These are phyloP conservation scores for Calidris pugnax DNA, from an alignment of 2,113 vertebrate species.

Conservation along the genomic window DNA sequence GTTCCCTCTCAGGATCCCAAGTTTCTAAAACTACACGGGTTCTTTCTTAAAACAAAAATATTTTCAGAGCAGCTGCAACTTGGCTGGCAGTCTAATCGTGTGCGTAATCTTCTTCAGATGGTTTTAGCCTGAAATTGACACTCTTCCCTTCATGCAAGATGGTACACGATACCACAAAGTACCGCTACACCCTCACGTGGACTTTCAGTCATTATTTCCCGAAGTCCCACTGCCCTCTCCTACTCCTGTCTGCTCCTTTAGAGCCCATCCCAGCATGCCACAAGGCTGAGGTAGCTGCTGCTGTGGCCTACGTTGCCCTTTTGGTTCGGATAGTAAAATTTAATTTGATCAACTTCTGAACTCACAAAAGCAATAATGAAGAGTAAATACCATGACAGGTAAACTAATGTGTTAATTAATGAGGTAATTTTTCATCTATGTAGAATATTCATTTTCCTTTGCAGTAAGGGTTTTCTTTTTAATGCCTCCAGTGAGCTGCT, in stretches of 20 bases:
- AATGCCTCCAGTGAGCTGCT: background rate
- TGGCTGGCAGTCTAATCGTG: fast-evolving
- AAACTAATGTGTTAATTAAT: background rate
- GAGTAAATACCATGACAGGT: background rate
- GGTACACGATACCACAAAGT: background rate
- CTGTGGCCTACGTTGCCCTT: background rate
- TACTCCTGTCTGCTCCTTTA: background rate
- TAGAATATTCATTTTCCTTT: background rate
- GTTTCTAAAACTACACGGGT: background rate
- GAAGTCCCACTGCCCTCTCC: background rate
- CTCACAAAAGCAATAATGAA: background rate
- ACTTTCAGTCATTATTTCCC: background rate
- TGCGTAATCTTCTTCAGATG: background rate
- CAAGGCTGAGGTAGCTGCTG: background rate
- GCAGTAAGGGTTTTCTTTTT: background rate
- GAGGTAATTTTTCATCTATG: background rate
- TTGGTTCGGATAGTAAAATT: background rate
- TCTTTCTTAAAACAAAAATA: background rate
- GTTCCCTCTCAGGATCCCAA: background rate
- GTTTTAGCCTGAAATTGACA: background rate
- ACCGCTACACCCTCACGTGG: background rate
- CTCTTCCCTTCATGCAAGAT: background rate
- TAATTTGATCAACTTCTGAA: background rate
- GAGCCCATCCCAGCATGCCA: background rate
- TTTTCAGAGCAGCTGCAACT: background rate